Conservation (phyloP, 1,140 invertebrate species). For the Lepidotrigona ventralis region DNA sequence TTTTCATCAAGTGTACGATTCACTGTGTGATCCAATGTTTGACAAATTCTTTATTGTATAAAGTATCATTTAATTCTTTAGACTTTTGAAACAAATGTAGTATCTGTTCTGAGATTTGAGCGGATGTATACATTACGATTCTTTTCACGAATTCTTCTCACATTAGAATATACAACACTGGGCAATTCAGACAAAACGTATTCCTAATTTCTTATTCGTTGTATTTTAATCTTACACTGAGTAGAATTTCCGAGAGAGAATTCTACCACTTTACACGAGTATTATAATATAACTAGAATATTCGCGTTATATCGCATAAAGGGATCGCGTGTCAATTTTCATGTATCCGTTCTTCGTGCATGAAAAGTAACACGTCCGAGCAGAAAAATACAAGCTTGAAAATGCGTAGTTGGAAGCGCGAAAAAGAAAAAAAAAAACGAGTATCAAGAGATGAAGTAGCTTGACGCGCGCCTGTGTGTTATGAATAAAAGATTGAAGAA, state of each 20-base stretch:
- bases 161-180: not conserved
- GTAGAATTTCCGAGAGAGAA: not conserved
- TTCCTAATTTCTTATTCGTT: conserved; percentile 27
- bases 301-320: conserved; percentile 6
- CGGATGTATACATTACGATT: not conserved
- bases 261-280: not conserved
- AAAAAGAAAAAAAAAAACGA: conserved; percentile 7
- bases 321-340: not conserved
- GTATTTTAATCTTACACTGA: not conserved
- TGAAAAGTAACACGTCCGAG: not conserved
- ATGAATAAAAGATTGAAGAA: conserved; percentile 49
- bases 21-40: no score
- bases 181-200: no score
- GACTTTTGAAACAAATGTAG: no score
- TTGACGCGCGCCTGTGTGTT: not conserved
- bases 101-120: no score
- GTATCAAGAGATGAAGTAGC: conserved; percentile 9
- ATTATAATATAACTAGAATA: not conserved
- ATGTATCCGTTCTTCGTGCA: not conserved
- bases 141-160: not conserved
- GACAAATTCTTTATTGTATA: no score
- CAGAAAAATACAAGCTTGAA: not conserved
- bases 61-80: no score
- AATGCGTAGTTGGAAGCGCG: not conserved
- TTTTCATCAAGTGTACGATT: no score